Percentiles rank a stretch among this genome's conserved stretches.
phyloP scores from a whole-genome alignment of 2,888 invertebrate genomes.

The Miltochrista miniata region DNA sequence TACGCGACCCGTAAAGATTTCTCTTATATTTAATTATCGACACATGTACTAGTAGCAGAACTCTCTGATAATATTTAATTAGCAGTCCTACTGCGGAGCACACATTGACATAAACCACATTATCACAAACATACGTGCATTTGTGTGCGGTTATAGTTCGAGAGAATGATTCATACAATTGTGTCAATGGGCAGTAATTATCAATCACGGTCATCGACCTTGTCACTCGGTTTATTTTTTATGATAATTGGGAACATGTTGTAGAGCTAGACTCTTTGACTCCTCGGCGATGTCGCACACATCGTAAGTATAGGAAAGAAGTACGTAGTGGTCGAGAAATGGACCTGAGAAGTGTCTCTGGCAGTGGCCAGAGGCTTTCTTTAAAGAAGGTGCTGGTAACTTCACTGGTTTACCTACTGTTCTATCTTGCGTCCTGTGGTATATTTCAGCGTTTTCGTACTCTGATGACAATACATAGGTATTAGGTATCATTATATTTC shows the following conservation, averaged over 20 bases:
- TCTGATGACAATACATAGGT: too few species aligned
- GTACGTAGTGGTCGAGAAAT: too few species aligned
- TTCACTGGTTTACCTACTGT: too few species aligned
- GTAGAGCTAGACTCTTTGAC: background rate
- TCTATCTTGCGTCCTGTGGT: too few species aligned
- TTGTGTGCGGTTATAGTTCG: constrained; percentile 3
- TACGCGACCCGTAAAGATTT: constrained; percentile 16
- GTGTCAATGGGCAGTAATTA: constrained; percentile 33
- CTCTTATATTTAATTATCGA: constrained; percentile 17
- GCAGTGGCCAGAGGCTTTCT: too few species aligned
- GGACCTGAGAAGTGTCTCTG: too few species aligned
- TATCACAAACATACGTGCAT: background rate
- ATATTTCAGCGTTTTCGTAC: too few species aligned
- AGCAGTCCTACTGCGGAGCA: constrained; percentile 15
- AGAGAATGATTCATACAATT: constrained; percentile 29
- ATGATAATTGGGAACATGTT: constrained; percentile 6
- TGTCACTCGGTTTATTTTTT: constrained; percentile 30
- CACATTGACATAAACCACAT: constrained; percentile 1
- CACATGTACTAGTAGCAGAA: constrained; percentile 27
- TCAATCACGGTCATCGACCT: constrained; percentile 37
- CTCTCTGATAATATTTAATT: constrained; percentile 42
- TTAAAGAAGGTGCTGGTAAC: too few species aligned
- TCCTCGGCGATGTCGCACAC: too few species aligned
- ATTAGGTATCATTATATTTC: too few species aligned
- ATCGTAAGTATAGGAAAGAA: too few species aligned